Evolutionary conservation across 2,888 invertebrate genomes (phyloP).

Genomic region (Brachyptera risi): DNA sequence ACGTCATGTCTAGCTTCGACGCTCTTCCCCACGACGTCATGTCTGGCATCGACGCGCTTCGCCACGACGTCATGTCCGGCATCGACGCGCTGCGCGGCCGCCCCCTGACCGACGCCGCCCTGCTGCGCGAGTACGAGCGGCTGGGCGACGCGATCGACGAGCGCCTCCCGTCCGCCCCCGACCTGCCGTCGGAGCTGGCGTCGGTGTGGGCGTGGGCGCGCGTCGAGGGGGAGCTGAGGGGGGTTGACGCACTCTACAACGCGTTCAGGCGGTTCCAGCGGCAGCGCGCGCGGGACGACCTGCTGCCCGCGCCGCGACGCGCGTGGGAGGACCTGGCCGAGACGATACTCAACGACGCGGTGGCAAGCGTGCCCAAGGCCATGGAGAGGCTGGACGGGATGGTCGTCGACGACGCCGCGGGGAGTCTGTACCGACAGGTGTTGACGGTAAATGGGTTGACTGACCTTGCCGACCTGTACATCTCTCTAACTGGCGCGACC

Average conservation of each 20-base stretch:
- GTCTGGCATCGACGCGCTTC: constrained; percentile 40
- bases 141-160: constrained; percentile 53
- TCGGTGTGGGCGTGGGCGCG: constrained; percentile 59
- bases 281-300: constrained; percentile 42
- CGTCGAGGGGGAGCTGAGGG: constrained; percentile 56
- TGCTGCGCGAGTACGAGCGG: constrained; percentile 55
- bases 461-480: no score
- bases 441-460: constrained; percentile 68
- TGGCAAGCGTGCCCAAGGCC: constrained; percentile 53
- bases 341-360: constrained; percentile 60
- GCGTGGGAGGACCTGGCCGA: constrained; percentile 63
- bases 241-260: constrained; percentile 62
- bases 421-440: constrained; percentile 61
- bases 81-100: constrained; percentile 45
- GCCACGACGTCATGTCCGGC: constrained; percentile 54
- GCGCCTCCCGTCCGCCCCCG: constrained; percentile 15
- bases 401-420: constrained; percentile 42
- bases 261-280: constrained; percentile 59
- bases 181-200: constrained; percentile 25
- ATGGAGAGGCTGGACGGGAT: constrained; percentile 57
- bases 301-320: constrained; percentile 45
- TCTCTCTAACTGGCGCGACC: no score
- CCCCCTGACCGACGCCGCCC: constrained; percentile 47
- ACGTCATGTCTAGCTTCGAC: constrained; percentile 56
- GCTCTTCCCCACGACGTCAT: no score